These are phyloP conservation scores for Pseudolycoriella hygida DNA, from an alignment of 2,888 invertebrate species.

Conservation along the genomic window DNA sequence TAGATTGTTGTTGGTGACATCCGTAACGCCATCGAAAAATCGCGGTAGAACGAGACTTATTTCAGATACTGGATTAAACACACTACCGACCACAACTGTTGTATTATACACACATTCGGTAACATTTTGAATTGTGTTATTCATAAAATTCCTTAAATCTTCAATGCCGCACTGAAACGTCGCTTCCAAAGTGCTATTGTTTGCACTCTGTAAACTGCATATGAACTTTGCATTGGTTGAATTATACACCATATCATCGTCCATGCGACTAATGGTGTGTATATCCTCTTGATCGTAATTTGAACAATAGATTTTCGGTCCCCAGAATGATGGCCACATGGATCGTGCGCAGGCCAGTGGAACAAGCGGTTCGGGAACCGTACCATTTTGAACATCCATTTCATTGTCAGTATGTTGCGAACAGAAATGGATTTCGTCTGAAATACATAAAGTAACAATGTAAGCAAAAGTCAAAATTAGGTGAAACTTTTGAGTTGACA, in stretches of 20 bases:
- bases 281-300: not conserved
- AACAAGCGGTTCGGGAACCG: slow-evolving; percentile 5
- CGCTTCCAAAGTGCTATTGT: not conserved
- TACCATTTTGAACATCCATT: slow-evolving; percentile 2
- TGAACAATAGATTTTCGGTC: slow-evolving; percentile 18
- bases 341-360: not conserved
- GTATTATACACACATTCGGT: slow-evolving; percentile 17
- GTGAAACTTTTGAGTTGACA: too few relatives aligned
- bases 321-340: slow-evolving; percentile 15
- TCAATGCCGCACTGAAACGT: slow-evolving; percentile 13
- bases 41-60: slow-evolving; percentile 22
- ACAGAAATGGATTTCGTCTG: too few relatives aligned
- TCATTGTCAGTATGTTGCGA: slow-evolving; percentile 5
- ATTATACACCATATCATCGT: not conserved
- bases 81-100: slow-evolving; percentile 17
- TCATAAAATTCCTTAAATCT: slow-evolving; percentile 13
- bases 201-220: not conserved
- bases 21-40: slow-evolving; percentile 9
- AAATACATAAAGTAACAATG: too few relatives aligned
- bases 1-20: not conserved
- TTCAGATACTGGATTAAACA: slow-evolving; percentile 20
- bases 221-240: not conserved
- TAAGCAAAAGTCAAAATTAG: too few relatives aligned
- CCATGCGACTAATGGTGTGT: not conserved
- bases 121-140: not conserved